Evolutionary conservation across 2,888 invertebrate species (phyloP), one percentile per base, ranked within the genome.

Genomic region (Hydrotaea cyrtoneurina): DNA sequence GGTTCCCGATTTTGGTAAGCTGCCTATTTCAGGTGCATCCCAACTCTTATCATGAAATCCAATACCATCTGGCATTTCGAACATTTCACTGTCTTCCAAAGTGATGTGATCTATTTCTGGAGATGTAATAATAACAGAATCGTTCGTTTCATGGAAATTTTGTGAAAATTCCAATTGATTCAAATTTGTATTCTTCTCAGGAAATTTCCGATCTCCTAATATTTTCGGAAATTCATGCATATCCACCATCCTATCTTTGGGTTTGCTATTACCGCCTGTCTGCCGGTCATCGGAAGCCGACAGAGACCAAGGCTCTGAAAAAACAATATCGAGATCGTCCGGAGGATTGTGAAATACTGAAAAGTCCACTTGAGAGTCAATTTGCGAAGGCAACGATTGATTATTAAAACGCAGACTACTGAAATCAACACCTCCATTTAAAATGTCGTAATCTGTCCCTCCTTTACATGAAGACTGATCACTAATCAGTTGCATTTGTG

Each of bases 341-440:
- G 69, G 53, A 39, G 75, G 7, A 64, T 69, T 17, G 17, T 82
- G 59, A 50, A 85, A 80, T 46, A 82, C 43, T 11, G 81, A 73
- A 39, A 79, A 74, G 31, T 77, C 81, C 43, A 80, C 39, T 82
- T 86, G 84, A 10, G 83, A 75, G 31, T 62, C 50, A 17, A 86
- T 50, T 83, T 88, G 84, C 11, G 87, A 86, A 0, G 74, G 50
- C 7, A 86, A 39, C 31, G 69, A 57, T 50, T 87, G 80, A 78
- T 86, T 86, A 50, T 85, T 78, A 13, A 77, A 85, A 15, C 50
- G n/a, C 66, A 85, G 23, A 0, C 78, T 31, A 39, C 72, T 80
- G 13, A 46, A 74, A 23, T 71, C 53, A 53, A 13, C 31, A 21
- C 77, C 39, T 8, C 21, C 55, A 21, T 50, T 10, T 13, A 39